Evolutionary conservation across 2,113 vertebrate species (phyloP).

Genomic region (Butorides virescens): DNA sequence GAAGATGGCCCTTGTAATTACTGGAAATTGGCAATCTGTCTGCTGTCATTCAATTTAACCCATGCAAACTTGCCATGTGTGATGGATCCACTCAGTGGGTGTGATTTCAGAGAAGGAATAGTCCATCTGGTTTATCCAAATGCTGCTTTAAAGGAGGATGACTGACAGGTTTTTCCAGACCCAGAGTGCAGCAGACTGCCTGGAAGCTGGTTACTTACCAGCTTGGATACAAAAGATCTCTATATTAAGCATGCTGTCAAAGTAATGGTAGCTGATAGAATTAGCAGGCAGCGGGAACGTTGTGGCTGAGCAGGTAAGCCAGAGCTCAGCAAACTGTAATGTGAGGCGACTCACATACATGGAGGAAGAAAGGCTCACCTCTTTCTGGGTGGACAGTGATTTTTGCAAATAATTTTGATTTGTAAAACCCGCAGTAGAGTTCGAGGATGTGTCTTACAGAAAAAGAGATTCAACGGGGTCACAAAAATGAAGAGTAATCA

Average conservation of each 20-base stretch:
- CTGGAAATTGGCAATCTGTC: conserved; percentile 22
- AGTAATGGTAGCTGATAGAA: background rate
- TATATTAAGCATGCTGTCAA: background rate
- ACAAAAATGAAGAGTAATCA: background rate
- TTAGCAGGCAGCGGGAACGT: background rate
- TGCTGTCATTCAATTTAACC: conserved; percentile 12
- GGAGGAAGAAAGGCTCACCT: background rate
- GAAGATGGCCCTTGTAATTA: conserved; percentile 13
- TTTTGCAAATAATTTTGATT: background rate
- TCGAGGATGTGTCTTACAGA: background rate
- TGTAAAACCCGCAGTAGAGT: background rate
- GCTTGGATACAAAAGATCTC: background rate
- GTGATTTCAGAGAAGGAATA: conserved; percentile 20
- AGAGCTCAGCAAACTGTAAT: background rate
- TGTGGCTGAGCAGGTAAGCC: background rate
- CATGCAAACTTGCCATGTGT: background rate
- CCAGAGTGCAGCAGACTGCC: background rate
- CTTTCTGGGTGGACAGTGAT: background rate
- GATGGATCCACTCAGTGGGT: background rate
- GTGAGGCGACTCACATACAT: background rate
- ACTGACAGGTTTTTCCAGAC: background rate
- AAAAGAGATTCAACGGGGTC: background rate
- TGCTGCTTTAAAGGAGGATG: conserved; percentile 14
- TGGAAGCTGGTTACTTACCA: background rate
- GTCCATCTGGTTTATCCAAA: conserved; percentile 59